Conservation (phyloP, 2,113 vertebrate genomes). For the Notothenia rossii region DNA sequence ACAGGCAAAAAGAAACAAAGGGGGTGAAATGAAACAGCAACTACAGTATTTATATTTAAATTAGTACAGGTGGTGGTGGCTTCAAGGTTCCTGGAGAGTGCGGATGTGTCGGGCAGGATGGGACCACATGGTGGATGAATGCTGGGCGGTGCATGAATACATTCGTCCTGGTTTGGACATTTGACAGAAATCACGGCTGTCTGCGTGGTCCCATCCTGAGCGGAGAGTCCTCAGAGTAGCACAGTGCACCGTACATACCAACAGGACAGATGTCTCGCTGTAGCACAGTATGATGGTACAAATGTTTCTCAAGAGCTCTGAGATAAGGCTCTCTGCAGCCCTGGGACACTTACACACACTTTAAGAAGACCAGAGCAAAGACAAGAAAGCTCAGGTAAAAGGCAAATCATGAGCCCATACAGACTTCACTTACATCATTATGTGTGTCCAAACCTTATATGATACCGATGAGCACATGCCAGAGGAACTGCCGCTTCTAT, state of each 20-base stretch:
- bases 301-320: constrained; percentile 55
- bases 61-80: constrained; percentile 29
- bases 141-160: constrained; percentile 64
- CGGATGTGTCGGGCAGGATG: constrained; percentile 40
- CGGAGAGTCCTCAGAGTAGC: constrained; percentile 27
- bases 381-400: constrained; percentile 47
- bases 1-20: constrained; percentile 65
- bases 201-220: constrained; percentile 29
- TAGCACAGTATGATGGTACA: constrained; percentile 51
- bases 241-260: constrained; percentile 32
- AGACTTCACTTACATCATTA: constrained; percentile 54
- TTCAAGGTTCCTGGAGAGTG: constrained; percentile 51
- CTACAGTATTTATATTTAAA: constrained; percentile 48
- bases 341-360: constrained; percentile 29
- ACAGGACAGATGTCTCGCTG: constrained; percentile 23
- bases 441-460: constrained; percentile 42
- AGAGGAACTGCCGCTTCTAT: constrained; percentile 39
- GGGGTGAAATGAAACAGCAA: constrained; percentile 57
- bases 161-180: constrained; percentile 59
- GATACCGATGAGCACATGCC: constrained; percentile 63
- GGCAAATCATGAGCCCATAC: constrained; percentile 59
- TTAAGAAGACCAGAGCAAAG: constrained; percentile 31
- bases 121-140: constrained; percentile 39
- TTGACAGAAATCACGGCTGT: constrained; percentile 15
- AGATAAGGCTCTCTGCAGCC: constrained; percentile 20